Base-by-base conservation (phyloP, 2,797 vertebrate species). In the Sebastes hubbsi region DNA sequence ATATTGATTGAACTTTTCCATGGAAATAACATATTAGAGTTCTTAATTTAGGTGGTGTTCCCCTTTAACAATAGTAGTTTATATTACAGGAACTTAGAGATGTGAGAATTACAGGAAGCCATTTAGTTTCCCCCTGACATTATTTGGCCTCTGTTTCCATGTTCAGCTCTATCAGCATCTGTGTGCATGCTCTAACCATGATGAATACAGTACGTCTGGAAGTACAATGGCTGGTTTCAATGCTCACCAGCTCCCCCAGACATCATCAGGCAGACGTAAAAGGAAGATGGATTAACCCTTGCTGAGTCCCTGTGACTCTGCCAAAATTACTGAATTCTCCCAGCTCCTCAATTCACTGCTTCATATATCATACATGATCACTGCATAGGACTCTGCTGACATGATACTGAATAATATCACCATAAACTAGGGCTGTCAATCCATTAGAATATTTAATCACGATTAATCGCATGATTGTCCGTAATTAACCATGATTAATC, bases 171-270 rank as follows among this genome's bases (percentile, higher is more conserved):
- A 7, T 56, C 30, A 66, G 49, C 59, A 52, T 81, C 34, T 67
- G 63, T 29, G 61, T 77, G 64, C 62, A 29, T 2, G n/a, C 64
- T 20, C 42, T 27, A 32, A 61, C 42, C 49, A 42, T 79, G 70
- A 74, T 79, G 70, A 74, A 59, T 70, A 36, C 52, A 72, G 64
- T 55, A n/a, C 63, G 80, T 86, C 77, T 87, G 14, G 11, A 6
- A 78, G 61, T 14, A 91, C 83, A 92, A 79, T 79, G 74, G 72
- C 62, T 77, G 81, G 82, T 78, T 27, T 83, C 66, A 77, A 3
- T 34, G 58, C 32, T 54, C 61, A 60, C 32, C 63, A 29, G 34
- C 42, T 59, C 66, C 32, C 55, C 20, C 49, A 74, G 78, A 70
- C 76, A 75, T 68, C 34, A n/a, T 84, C 84, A 67, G 55, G 54